A percentile compares a stretch with the other conserved stretches of the same genome.
These are phyloP conservation scores for Phania funesta DNA, from an alignment of 2,888 invertebrate genomes.

Conservation along the genomic window DNA sequence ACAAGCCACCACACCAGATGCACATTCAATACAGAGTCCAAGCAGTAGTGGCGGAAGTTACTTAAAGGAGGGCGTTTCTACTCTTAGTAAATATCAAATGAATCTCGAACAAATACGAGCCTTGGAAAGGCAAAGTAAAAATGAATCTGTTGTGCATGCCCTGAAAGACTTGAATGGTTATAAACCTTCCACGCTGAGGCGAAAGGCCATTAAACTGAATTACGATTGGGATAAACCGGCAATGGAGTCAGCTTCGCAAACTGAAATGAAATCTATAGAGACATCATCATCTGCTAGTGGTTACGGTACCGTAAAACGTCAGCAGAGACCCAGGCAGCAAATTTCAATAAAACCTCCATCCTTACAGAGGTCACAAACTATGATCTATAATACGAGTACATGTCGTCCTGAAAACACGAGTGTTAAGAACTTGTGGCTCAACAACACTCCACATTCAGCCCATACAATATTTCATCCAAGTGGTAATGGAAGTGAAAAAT, in stretches of 20 bases:
- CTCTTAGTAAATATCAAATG: slow-evolving; percentile 84
- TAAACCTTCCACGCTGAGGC: slow-evolving; percentile 82
- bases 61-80: slow-evolving; percentile 76
- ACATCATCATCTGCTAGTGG: neutral
- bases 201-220: slow-evolving; percentile 82
- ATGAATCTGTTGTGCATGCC: slow-evolving; percentile 81
- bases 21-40: neutral
- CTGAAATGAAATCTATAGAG: slow-evolving; percentile 54
- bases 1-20: slow-evolving; percentile 13
- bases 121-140: slow-evolving; percentile 81
- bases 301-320: slow-evolving; percentile 63
- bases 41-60: slow-evolving; percentile 71
- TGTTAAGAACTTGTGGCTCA: slow-evolving; percentile 32
- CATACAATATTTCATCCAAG: slow-evolving; percentile 55
- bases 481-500: slow-evolving; percentile 67
- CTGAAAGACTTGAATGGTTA: slow-evolving; percentile 85
- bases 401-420: slow-evolving; percentile 54
- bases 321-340: slow-evolving; percentile 77
- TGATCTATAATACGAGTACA: slow-evolving; percentile 73
- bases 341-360: slow-evolving; percentile 74
- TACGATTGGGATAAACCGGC: slow-evolving; percentile 83
- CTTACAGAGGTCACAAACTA: slow-evolving; percentile 78
- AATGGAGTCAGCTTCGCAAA: slow-evolving; percentile 63
- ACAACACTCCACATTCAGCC: slow-evolving; percentile 20
- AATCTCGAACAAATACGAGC: slow-evolving; percentile 81